Evolutionary conservation across 2,113 vertebrate species (phyloP).

Genomic region (Poeciliopsis prolifica): DNA sequence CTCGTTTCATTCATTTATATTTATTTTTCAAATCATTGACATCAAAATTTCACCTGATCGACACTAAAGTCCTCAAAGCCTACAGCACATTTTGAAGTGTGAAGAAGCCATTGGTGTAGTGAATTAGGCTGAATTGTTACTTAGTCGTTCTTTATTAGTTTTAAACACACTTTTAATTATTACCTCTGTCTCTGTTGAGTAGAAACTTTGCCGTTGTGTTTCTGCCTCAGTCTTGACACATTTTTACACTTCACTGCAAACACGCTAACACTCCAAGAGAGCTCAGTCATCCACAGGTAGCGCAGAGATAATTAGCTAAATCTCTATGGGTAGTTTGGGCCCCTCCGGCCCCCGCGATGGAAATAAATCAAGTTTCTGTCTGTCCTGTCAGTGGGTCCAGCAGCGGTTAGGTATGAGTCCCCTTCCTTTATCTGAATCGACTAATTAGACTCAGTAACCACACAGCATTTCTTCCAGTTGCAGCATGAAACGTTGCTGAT

Average conservation of each 20-base stretch:
- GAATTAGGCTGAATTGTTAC: no score
- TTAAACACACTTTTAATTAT: no score
- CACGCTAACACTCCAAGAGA: background rate
- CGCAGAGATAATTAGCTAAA: slow-evolving; percentile 69
- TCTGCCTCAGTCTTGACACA: slow-evolving; percentile 10
- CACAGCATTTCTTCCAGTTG: background rate
- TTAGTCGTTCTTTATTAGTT: no score
- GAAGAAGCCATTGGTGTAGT: no score
- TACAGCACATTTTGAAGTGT: no score
- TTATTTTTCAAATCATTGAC: background rate
- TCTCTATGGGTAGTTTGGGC: slow-evolving; percentile 57
- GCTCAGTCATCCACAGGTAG: slow-evolving; percentile 46
- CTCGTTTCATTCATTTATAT: background rate
- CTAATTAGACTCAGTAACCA: slow-evolving; percentile 61
- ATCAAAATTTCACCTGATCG: no score
- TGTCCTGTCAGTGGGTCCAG: slow-evolving; percentile 55
- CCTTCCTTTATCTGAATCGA: slow-evolving; percentile 63
- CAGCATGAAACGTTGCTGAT: background rate
- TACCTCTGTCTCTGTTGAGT: no score
- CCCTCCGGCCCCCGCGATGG: slow-evolving; percentile 44
- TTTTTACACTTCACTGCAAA: slow-evolving; percentile 18
- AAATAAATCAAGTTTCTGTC: slow-evolving; percentile 55
- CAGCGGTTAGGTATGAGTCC: slow-evolving; percentile 51
- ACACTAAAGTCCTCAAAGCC: no score
- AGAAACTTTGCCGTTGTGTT: background rate